Base-by-base conservation (phyloP, 1,140 invertebrate genomes). In the Zaprionus davidi region DNA sequence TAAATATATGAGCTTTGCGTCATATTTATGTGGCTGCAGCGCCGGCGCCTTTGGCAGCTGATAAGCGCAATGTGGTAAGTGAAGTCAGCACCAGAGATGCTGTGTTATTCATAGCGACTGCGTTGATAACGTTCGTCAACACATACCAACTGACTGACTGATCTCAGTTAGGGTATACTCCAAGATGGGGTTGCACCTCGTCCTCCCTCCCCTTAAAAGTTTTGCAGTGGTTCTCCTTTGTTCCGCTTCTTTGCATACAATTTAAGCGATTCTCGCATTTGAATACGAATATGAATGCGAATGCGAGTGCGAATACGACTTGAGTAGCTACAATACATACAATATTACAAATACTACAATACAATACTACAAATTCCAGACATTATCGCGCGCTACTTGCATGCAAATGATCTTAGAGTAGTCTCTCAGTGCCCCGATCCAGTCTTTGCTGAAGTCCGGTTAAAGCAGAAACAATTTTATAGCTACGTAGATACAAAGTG, bases 301-400 rank as follows among this genome's bases (percentile, higher is more conserved):
- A 13, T 51, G 20, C 20, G 46, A 51, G 12, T 51, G 20, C 46
- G 46, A 22, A 51, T 51, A 24, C 46, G 46, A 13, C 20, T 51
- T 51, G 20, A 58, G 41, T 58, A 46, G 26, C 46, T 60, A 73
- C 71, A 68, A 73, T 20, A 20, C 20, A 20, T 20, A 20, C 1
- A 20, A 20, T 20, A 20, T 20, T 20, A 20, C 22, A 22, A 22
- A 22, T 22, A 22, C 22, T 22, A 22, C 22, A 22, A 22, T 22
- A 22, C 22, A 22, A 22, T 22, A 22, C 22, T 74, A 38, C 51
- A 63, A 77, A 73, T 77, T 73, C 71, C 71, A 77, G 71, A 77
- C 71, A 73, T 68, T 68, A 67, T 74, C 67, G 71, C 64, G 64
- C 58, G 60, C 38, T 57, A 15, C 57, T 68, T 62, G 75, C 75